Evolutionary conservation across 2,888 invertebrate species (phyloP).

Genomic region (Xestia rhomboidea): DNA sequence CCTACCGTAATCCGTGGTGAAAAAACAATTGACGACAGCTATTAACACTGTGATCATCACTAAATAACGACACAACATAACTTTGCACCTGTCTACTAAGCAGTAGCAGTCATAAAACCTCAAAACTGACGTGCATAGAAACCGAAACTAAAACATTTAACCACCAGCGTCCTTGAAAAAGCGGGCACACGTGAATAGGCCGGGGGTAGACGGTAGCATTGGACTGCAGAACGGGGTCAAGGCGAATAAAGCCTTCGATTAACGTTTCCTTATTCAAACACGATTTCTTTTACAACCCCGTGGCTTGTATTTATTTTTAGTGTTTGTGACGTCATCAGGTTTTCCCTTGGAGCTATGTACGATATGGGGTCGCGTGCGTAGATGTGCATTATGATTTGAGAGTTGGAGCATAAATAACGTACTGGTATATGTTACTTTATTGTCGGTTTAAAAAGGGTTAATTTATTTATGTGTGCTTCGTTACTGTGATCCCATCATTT

Average conservation of each 20-base stretch:
- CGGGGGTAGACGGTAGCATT: constrained; percentile 66
- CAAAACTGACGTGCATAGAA: constrained; percentile 26
- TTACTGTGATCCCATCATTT: background rate
- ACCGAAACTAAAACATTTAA: constrained; percentile 50
- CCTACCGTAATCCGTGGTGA: background rate
- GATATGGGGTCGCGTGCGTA: constrained; percentile 44
- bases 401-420: constrained; percentile 30
- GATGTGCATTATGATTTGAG: constrained; percentile 51
- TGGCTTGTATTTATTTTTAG: constrained; percentile 65
- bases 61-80: background rate
- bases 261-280: constrained; percentile 70
- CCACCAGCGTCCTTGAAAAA: constrained; percentile 68
- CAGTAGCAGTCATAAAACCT: constrained; percentile 4
- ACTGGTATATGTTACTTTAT: constrained; percentile 16
- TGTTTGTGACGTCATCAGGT: constrained; percentile 62
- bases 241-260: constrained; percentile 71
- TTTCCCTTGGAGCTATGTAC: constrained; percentile 45
- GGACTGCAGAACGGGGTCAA: constrained; percentile 70
- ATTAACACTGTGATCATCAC: background rate
- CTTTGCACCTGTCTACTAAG: background rate
- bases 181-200: constrained; percentile 64
- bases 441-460: constrained; percentile 25
- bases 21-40: background rate
- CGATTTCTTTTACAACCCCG: constrained; percentile 67
- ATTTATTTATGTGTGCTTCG: background rate